These are phyloP conservation scores for Papilio protenor DNA, from an alignment of 2,888 invertebrate genomes.

Conservation along the genomic window DNA sequence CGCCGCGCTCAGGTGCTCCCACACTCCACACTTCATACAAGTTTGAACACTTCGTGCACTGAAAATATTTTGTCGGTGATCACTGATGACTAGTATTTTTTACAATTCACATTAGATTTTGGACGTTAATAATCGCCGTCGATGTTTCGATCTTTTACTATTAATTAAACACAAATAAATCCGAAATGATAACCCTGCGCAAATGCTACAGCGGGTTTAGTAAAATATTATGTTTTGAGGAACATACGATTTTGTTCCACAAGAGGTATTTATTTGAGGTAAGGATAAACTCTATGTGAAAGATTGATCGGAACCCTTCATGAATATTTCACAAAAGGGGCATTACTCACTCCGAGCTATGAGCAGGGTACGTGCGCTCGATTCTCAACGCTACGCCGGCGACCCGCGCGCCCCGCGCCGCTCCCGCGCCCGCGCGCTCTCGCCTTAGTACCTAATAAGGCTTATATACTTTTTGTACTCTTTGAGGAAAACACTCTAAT, in stretches of 20 bases:
- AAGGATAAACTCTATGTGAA: neutral
- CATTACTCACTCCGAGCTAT: slow-evolving; percentile 8
- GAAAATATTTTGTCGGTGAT: neutral
- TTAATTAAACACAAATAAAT: too few species aligned
- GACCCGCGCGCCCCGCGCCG: neutral
- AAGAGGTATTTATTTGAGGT: neutral
- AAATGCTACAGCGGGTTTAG: neutral
- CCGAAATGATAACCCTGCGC: too few species aligned
- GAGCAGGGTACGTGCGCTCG: slow-evolving; percentile 3
- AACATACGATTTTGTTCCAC: neutral
- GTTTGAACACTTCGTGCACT: neutral
- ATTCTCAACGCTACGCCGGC: neutral
- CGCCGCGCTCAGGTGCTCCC: neutral
- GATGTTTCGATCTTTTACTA: too few species aligned
- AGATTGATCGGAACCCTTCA: slow-evolving; percentile 10
- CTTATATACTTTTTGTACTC: neutral
- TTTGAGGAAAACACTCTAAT: neutral
- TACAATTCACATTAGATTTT: too few species aligned
- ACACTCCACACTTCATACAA: neutral
- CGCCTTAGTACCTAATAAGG: neutral
- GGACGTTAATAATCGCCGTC: too few species aligned
- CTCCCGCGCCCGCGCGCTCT: neutral
- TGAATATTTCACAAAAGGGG: slow-evolving; percentile 17
- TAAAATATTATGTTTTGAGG: neutral
- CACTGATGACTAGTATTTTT: neutral